Conservation (phyloP, 2,888 invertebrate genomes). For the Rhopalosiphum nymphaeae region DNA sequence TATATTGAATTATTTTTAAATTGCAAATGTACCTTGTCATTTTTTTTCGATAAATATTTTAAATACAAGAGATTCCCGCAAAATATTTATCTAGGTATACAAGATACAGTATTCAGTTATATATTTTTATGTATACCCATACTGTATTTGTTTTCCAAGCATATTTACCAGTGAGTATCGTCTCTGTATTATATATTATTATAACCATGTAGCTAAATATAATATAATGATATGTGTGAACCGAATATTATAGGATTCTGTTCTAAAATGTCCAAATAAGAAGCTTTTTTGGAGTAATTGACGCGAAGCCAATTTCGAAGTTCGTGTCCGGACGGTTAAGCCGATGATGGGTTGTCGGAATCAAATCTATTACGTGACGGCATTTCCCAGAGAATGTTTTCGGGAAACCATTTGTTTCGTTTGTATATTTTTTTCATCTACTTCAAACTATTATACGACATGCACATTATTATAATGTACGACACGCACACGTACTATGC, state of each 20-base stretch:
- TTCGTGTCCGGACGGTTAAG: neutral
- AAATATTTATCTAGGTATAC: neutral
- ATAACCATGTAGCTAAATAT: neutral
- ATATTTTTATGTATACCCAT: neutral
- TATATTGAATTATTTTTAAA: neutral
- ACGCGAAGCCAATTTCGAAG: slow-evolving; percentile 1
- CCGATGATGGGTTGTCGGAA: neutral
- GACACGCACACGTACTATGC: neutral
- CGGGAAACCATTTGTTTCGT: neutral
- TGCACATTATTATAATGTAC: neutral
- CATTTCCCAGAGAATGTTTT: neutral
- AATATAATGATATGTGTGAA: neutral
- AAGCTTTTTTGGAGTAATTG: neutral
- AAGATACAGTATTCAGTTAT: neutral
- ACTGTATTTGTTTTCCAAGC: neutral
- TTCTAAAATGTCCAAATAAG: neutral
- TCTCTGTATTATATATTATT: neutral
- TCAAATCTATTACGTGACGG: slow-evolving; percentile 56
- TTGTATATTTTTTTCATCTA: neutral
- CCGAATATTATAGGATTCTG: too few relatives aligned
- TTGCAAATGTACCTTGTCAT: neutral
- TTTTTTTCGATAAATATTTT: neutral
- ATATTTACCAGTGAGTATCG: neutral
- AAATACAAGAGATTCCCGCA: neutral
- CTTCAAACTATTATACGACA: neutral